Conservation (phyloP, 2,113 vertebrate genomes). For the Tragelaphus imberbis region DNA sequence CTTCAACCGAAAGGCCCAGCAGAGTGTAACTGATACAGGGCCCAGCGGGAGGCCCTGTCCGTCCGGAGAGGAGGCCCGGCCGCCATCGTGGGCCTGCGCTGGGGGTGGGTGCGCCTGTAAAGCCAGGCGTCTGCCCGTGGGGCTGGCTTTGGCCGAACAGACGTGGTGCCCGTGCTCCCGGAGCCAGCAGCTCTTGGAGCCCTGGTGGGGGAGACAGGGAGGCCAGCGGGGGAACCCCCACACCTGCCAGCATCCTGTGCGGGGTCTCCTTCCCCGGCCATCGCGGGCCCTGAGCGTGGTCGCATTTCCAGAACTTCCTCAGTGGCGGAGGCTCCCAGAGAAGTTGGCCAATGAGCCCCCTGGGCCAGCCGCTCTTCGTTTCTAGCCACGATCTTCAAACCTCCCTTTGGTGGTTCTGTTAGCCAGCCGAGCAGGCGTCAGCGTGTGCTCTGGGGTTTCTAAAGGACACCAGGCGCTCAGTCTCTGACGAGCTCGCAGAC, state of each 20-base stretch:
- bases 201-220: neutral
- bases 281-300: neutral
- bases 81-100: neutral
- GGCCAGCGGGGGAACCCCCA: neutral
- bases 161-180: neutral
- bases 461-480: neutral
- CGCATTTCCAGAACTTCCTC: neutral
- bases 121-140: accelerated
- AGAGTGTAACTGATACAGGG: constrained; percentile 33
- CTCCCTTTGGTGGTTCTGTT: too few relatives aligned
- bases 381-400: accelerated
- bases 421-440: too few relatives aligned
- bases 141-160: neutral
- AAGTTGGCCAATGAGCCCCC: neutral
- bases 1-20: constrained; percentile 54
- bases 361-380: neutral
- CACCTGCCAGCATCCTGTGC: accelerated
- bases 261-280: accelerated
- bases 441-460: accelerated
- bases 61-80: accelerated
- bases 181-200: neutral
- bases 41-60: constrained; percentile 30
- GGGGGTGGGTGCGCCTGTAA: neutral
- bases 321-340: neutral
- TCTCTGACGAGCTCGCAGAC: neutral